Conservation (phyloP, 2,888 invertebrate species). For the Drosophila macrospina region DNA sequence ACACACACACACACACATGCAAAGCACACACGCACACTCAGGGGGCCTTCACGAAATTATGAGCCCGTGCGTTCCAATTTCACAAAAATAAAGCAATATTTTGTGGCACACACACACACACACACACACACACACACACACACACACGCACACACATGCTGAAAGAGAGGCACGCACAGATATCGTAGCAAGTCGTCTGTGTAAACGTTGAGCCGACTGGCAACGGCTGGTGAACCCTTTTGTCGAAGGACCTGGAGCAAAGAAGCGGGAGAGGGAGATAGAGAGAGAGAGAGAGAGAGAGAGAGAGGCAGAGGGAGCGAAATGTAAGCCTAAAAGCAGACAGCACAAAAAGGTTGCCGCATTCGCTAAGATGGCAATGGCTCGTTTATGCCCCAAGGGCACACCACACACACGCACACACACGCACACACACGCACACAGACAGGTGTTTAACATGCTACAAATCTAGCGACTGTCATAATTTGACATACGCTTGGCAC, state of each 20-base stretch:
- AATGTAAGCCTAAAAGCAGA: slow-evolving; percentile 65
- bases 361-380: slow-evolving; percentile 54
- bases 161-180: slow-evolving; percentile 23
- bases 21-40: slow-evolving; percentile 9
- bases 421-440: not conserved
- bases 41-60: slow-evolving; percentile 29
- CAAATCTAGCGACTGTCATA: slow-evolving; percentile 69
- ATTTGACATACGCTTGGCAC: slow-evolving; percentile 56
- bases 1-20: slow-evolving; percentile 11
- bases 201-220: slow-evolving; percentile 40
- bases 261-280: not conserved
- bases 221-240: slow-evolving; percentile 42
- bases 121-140: slow-evolving; percentile 13
- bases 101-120: slow-evolving; percentile 22
- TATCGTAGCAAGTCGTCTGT: slow-evolving; percentile 62
- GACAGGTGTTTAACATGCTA: slow-evolving; percentile 40
- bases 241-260: slow-evolving; percentile 24
- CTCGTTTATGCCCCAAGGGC: slow-evolving; percentile 34
- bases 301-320: slow-evolving; percentile 39
- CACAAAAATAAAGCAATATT: slow-evolving; percentile 59
- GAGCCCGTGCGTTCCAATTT: slow-evolving; percentile 35
- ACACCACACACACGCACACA: slow-evolving; percentile 8
- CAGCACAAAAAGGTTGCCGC: slow-evolving; percentile 58
- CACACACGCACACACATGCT: slow-evolving; percentile 4
- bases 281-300: slow-evolving; percentile 31